phyloP scores from a whole-genome alignment of 2,888 invertebrate species.

The Aphidoletes aphidimyza region DNA sequence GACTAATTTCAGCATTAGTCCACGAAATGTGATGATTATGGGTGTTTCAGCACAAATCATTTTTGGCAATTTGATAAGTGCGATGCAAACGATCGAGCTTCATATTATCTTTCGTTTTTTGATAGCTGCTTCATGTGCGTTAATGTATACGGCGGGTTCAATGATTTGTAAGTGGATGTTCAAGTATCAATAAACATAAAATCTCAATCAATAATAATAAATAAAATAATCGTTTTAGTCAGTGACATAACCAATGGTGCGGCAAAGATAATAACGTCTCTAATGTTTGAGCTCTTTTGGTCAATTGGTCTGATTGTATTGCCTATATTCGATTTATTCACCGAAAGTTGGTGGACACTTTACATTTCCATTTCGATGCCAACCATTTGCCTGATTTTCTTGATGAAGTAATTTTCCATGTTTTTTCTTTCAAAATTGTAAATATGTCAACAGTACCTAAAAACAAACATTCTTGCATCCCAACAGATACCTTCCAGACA shows the following conservation, averaged over 20 bases:
- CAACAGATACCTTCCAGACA: conserved; percentile 66
- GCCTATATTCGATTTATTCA: conserved; percentile 65
- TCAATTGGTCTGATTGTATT: conserved; percentile 66
- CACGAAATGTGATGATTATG: conserved; percentile 65
- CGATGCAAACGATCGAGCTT: conserved; percentile 65
- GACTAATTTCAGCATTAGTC: conserved; percentile 64
- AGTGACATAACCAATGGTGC: conserved; percentile 66
- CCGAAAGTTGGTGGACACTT: conserved; percentile 65
- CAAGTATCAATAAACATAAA: not conserved
- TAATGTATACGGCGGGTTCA: conserved; percentile 67
- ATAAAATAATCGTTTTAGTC: conserved; percentile 61
- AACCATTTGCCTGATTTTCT: conserved; percentile 63
- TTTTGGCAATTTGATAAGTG: conserved; percentile 66
- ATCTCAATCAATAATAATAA: not conserved
- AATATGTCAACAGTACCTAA: not conserved
- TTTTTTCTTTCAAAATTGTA: not conserved
- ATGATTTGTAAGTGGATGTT: conserved; percentile 63
- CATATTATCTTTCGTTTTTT: conserved; percentile 67
- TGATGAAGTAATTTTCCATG: conserved; percentile 61
- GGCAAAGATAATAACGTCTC: conserved; percentile 64
- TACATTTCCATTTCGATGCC: conserved; percentile 66
- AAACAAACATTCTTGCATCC: not conserved
- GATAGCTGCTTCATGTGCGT: conserved; percentile 67
- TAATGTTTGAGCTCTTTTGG: conserved; percentile 67
- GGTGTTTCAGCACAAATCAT: conserved; percentile 65